Evolutionary conservation across 2,113 vertebrate genomes (phyloP).

Genomic region (Elanus axillaris): DNA sequence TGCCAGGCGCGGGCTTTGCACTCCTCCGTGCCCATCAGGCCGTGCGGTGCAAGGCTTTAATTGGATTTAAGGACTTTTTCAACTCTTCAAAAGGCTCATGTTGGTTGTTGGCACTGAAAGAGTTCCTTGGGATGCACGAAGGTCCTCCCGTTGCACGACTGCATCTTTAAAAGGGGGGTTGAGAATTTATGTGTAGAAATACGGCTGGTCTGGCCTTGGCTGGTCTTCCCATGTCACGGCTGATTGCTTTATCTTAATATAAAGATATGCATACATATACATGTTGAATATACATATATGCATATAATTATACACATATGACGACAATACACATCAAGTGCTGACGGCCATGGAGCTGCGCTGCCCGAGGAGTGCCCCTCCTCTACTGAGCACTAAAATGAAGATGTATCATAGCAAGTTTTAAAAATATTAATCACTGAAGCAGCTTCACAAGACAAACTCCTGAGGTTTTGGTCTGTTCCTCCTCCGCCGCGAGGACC

Average conservation of each 20-base stretch:
- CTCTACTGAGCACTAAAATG: rapidly evolving
- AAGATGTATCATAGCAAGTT: rapidly evolving
- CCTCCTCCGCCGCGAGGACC: rapidly evolving
- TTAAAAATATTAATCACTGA: background rate
- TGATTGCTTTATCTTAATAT: background rate
- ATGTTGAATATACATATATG: background rate
- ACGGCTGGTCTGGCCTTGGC: background rate
- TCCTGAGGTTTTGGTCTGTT: background rate
- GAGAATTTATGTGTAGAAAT: background rate
- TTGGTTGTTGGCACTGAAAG: background rate
- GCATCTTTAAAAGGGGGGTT: background rate
- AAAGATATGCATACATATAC: background rate
- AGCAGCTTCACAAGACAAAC: background rate
- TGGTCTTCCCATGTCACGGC: background rate
- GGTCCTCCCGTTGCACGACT: background rate
- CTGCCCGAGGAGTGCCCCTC: background rate
- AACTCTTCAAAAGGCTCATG: background rate
- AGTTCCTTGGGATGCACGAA: background rate
- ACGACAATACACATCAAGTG: background rate
- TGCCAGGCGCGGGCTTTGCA: rapidly evolving
- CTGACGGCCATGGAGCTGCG: rapidly evolving
- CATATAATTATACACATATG: background rate
- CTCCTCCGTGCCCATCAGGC: background rate
- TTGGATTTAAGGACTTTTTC: background rate
- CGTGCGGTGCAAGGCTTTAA: background rate